Evolutionary conservation across 2,888 invertebrate genomes (phyloP), one percentile per base, ranked within the genome.

Genomic region (Phorcus lineatus): DNA sequence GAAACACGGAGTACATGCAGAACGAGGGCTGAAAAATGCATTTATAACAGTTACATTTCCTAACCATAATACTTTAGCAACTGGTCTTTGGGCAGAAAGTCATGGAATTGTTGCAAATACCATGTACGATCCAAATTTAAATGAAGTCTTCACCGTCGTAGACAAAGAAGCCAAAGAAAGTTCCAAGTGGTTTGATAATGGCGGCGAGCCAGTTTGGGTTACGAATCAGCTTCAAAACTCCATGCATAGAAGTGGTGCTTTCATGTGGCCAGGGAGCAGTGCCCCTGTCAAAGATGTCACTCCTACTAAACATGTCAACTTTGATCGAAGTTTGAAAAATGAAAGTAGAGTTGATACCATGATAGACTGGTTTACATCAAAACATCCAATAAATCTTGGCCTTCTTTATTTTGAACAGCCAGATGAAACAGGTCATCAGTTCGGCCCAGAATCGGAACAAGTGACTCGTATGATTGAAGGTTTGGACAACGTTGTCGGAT

Each of bases 51-150:
- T 95, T 93, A 96, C 96, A 0, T 95, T 95, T 89, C 95, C 96
- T 0, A 96, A 96, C 93, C 96, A 96, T 92, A 95, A 95, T 88
- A 94, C 95, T 0, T 95, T 96, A 79, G 95, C 95, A 0, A 96
- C 93, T 7, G 92, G 93, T 28, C 75, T 91, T 19, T 95, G 95
- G 89, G 94, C 95, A 0, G 96, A 96, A 91, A 94, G 93, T 19
- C 96, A 96, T 92, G 96, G 96, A 0, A 95, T 96, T 52, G 91
- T 96, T 2, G 95, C 95, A 13, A 96, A 95, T 90, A 89, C 90
- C 40, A 94, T 95, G 86, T 95, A 94, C 88, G 95, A 96, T 90
- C 93, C 94, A 90, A 47, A 88, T 66, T 84, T 90, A 83, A 88
- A 91, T 55, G 87, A 90, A 78, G 86, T 81, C 0, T 90, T 89